Evolutionary conservation across 2,113 vertebrate species (phyloP), one percentile per base, ranked within the genome.

Genomic region (Phainopepla nitens): DNA sequence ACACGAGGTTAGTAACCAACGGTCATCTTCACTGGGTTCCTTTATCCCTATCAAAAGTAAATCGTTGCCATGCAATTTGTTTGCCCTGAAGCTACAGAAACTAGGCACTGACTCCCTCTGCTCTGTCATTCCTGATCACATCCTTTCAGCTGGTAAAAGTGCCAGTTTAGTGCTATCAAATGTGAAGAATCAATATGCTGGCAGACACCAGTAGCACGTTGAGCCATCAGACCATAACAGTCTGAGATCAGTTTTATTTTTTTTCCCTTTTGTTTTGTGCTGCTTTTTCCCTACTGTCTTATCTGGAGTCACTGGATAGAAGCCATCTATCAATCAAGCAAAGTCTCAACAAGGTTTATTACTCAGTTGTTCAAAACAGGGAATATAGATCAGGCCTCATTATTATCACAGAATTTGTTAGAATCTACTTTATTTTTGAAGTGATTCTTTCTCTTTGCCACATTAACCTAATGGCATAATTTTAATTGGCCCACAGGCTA

Each of bases 141-240:
- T 39, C 82, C 87, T 94, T 76, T 51, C 92, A 93, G 84, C 10
- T 82, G 90, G 95, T 61, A 33, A 58, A 92, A 92, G 65, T 89
- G 91, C 94, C 79, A 88, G 50, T 90, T 97, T 81, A 91, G 69
- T 79, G 81, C 78, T 94, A 97, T 93, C 94, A 94, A 96, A 97
- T 93, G 90, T 82, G 92, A 91, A 75, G 92, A 96, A 97, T 97
- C 93, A 94, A 95, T 96, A 95, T 95, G 92, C 96, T 96, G 97
- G 89, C 96, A 97, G 92, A 83, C 89, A 94, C 76, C 64, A 88
- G 87, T n/a, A 93, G 91, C 82, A 73, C 58, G 31, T 89, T 95
- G 92, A 97, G 92, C 89, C 95, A 95, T 83, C 83, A 94, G 95
- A 96, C 89, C 95, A 78, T 93, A 94, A 88, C 92, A 95, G 95